Conservation (phyloP, 2,888 invertebrate species). For the Bellardia pandia region DNA sequence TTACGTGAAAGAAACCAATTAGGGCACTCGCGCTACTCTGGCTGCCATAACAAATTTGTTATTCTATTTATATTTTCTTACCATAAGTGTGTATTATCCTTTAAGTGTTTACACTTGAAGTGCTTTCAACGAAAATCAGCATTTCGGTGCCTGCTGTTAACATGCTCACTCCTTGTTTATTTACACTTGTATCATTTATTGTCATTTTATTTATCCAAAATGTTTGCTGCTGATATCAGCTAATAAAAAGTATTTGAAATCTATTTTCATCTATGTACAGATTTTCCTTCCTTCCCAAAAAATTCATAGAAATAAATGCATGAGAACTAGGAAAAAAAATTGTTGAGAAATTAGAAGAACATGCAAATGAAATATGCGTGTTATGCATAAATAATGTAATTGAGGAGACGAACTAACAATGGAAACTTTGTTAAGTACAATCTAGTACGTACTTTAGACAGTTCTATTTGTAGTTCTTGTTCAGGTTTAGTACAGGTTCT, state of each 20-base stretch:
- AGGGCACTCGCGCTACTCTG: no score
- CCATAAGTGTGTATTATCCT: no score
- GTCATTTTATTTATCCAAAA: slow-evolving; percentile 1
- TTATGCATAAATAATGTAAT: not conserved
- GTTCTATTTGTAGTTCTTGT: no score
- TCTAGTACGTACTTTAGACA: no score
- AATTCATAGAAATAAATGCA: not conserved
- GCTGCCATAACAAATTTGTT: no score
- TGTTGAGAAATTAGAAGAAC: not conserved
- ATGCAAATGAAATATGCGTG: slow-evolving; percentile 22
- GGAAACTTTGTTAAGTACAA: no score
- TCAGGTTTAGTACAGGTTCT: no score
- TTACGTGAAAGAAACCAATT: no score
- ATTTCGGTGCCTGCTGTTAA: no score
- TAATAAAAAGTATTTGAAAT: slow-evolving; percentile 26
- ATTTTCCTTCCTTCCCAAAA: not conserved
- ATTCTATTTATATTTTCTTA: no score
- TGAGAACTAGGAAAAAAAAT: not conserved
- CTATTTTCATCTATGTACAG: not conserved
- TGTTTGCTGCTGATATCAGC: not conserved
- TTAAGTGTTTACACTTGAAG: no score
- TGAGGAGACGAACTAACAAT: not conserved
- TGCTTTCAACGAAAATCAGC: no score
- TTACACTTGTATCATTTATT: not conserved
- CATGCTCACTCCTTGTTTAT: not conserved